phyloP scores from a whole-genome alignment of 2,888 invertebrate genomes.

The Acrobasis repandana region DNA sequence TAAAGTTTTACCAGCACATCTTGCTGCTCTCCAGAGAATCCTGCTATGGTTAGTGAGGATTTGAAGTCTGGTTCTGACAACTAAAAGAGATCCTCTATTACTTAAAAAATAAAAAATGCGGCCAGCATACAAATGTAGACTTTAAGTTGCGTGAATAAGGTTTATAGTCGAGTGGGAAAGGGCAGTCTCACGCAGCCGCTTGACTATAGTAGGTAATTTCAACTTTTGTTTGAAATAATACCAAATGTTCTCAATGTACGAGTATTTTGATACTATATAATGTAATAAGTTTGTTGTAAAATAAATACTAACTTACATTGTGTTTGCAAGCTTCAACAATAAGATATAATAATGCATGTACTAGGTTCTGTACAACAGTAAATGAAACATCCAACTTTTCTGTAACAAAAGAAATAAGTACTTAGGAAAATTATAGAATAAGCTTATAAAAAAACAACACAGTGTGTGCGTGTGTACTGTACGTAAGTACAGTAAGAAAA shows the following conservation, averaged over 20 bases:
- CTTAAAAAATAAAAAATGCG: conserved; percentile 27
- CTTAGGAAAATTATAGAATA: not conserved
- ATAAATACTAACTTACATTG: conserved; percentile 74
- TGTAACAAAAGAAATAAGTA: conserved; percentile 42
- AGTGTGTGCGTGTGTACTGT: no score
- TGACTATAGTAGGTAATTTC: no score
- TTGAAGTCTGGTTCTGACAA: conserved; percentile 69
- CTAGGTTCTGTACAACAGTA: conserved; percentile 83
- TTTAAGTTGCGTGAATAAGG: no score
- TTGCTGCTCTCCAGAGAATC: conserved; percentile 85
- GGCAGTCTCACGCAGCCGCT: no score
- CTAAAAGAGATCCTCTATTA: no score
- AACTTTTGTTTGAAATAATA: no score
- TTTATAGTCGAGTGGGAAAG: no score
- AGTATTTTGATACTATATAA: no score
- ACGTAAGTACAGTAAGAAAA: no score
- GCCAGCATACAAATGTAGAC: no score
- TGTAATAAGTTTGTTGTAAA: no score
- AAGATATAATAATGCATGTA: conserved; percentile 89
- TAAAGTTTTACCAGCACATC: conserved; percentile 84
- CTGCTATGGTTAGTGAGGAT: conserved; percentile 73
- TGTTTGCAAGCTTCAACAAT: conserved; percentile 87
- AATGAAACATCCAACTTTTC: conserved; percentile 83
- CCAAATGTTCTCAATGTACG: no score
- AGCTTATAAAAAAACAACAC: not conserved